phyloP scores from a whole-genome alignment of 1,140 invertebrate genomes.

The Muscidifurax raptorellus region DNA sequence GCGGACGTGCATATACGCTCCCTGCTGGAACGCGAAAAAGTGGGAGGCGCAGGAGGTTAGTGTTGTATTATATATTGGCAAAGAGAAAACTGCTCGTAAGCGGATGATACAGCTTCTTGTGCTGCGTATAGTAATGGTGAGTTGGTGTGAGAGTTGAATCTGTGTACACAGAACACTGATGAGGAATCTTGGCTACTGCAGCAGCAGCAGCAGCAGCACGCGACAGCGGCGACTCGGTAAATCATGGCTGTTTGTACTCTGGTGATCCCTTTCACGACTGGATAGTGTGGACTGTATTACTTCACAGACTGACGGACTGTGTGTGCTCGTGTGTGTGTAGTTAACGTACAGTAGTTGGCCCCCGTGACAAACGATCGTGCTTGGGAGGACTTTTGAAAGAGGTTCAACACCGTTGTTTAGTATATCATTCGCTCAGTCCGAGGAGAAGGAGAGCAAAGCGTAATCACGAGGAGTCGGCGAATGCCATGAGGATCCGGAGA shows the following conservation, averaged over 20 bases:
- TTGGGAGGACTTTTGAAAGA: not conserved
- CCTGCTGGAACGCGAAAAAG: not conserved
- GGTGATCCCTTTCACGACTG: not conserved
- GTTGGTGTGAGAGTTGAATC: too few relatives aligned
- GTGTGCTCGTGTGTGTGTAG: not conserved
- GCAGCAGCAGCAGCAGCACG: not conserved
- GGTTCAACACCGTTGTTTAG: not conserved
- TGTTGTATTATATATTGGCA: not conserved
- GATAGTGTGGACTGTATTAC: not conserved
- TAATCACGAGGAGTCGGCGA: conserved; percentile 23
- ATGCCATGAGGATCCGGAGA: conserved; percentile 46
- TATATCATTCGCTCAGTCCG: too few relatives aligned
- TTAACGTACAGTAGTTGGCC: not conserved
- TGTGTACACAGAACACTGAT: not conserved
- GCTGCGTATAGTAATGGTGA: too few relatives aligned
- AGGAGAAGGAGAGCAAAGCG: not conserved
- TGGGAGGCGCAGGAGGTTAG: not conserved
- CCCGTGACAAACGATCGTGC: not conserved
- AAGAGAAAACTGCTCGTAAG: not conserved
- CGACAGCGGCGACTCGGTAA: not conserved
- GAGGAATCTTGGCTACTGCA: not conserved
- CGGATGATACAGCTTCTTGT: too few relatives aligned
- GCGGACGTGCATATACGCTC: not conserved
- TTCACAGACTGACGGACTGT: not conserved
- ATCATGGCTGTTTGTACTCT: not conserved